Conservation (phyloP, 1,140 invertebrate genomes). For the Elymnias hypermnestra region DNA sequence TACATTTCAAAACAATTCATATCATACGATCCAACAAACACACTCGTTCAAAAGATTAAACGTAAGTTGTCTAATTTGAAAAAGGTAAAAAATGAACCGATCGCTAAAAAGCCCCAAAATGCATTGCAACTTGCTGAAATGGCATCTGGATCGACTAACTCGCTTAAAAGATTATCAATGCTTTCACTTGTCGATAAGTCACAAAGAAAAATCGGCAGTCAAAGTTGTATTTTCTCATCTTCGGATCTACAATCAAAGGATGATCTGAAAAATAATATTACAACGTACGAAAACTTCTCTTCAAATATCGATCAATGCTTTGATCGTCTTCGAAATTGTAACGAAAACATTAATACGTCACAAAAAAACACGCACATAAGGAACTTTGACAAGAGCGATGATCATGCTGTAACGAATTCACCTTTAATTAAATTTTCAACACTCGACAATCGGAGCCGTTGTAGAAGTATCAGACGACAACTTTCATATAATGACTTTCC, state of each 20-base stretch:
- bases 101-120: conserved; percentile 65
- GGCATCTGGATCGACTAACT: conserved; percentile 54
- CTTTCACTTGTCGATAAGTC: conserved; percentile 64
- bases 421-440: conserved; percentile 63
- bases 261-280: conserved; percentile 47
- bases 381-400: conserved; percentile 57
- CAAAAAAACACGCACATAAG: conserved; percentile 52
- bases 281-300: conserved; percentile 65
- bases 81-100: conserved; percentile 67
- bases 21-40: conserved; percentile 65
- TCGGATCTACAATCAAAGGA: conserved; percentile 51
- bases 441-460: conserved; percentile 61
- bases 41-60: conserved; percentile 72
- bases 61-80: conserved; percentile 71
- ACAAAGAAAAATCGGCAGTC: conserved; percentile 56
- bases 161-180: conserved; percentile 63
- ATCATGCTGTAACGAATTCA: conserved; percentile 40
- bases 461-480: conserved; percentile 62
- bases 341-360: conserved; percentile 33
- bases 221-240: conserved; percentile 63
- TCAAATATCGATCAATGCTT: conserved; percentile 67
- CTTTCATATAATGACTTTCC: conserved; percentile 69
- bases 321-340: conserved; percentile 52
- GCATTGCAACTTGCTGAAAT: conserved; percentile 66
- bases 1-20: conserved; percentile 71